Conservation (phyloP, 2,113 vertebrate species). For the Triplophysa dalaica region DNA sequence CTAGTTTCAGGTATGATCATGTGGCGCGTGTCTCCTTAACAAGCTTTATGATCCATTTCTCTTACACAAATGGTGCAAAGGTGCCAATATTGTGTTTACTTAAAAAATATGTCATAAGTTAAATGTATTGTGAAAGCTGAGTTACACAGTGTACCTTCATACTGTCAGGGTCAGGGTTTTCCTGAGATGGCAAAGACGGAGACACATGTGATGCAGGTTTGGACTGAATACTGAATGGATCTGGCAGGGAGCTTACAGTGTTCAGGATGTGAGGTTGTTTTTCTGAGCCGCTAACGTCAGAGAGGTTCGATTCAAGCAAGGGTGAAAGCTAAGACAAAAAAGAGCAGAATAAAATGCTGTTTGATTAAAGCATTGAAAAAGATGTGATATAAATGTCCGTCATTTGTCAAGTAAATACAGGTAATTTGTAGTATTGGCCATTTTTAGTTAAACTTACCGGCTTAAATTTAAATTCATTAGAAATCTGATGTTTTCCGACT, state of each 20-base stretch:
- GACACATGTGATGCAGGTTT: conserved; percentile 11
- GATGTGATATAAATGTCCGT: not conserved
- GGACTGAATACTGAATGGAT: conserved; percentile 15
- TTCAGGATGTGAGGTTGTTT: conserved; percentile 57
- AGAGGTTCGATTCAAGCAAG: conserved; percentile 67
- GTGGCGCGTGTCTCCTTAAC: too few relatives aligned
- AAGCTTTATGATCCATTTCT: too few relatives aligned
- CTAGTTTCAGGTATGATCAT: too few relatives aligned
- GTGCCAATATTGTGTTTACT: too few relatives aligned
- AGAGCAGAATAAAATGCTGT: not conserved
- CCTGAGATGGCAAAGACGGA: conserved; percentile 35
- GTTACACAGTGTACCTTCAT: not conserved
- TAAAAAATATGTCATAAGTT: too few relatives aligned
- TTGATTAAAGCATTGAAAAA: not conserved
- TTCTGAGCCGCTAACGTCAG: conserved; percentile 64
- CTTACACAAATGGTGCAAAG: too few relatives aligned
- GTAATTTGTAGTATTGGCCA: not conserved
- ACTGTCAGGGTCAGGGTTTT: conserved; percentile 3
- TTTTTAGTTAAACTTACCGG: conserved; percentile 62
- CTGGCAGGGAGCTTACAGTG: conserved; percentile 58
- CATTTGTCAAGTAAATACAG: not conserved
- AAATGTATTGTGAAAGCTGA: too few relatives aligned
- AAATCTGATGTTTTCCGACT: conserved; percentile 64
- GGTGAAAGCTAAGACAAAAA: conserved; percentile 69
- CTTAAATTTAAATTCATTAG: conserved; percentile 60